phyloP scores from a whole-genome alignment of 2,113 vertebrate species.

The Sakesphorus luctuosus region DNA sequence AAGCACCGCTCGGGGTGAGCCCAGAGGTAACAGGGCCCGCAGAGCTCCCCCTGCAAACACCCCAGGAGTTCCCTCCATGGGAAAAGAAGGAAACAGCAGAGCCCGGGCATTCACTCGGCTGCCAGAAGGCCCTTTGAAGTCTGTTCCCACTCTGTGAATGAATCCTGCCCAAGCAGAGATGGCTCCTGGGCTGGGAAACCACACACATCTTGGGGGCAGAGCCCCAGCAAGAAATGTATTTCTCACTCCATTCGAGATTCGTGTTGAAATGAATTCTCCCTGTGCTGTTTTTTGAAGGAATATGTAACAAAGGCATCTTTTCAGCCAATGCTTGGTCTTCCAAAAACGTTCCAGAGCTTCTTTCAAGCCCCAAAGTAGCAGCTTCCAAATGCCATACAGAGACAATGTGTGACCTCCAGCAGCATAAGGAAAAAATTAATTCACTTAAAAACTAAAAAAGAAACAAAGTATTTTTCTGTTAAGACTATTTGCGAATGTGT shows the following conservation, averaged over 20 bases:
- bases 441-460: not conserved
- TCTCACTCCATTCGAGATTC: not conserved
- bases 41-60: not conserved
- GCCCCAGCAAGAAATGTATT: not conserved
- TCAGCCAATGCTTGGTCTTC: not conserved
- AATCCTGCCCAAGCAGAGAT: not conserved
- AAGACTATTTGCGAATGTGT: not conserved
- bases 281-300: not conserved
- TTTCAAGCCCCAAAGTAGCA: not conserved
- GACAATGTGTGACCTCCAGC: not conserved
- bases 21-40: not conserved
- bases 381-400: constrained; percentile 12
- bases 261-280: not conserved
- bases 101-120: not conserved
- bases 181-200: not conserved
- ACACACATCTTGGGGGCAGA: not conserved
- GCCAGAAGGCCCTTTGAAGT: not conserved
- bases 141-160: not conserved
- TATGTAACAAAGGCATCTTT: constrained; percentile 14
- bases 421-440: not conserved
- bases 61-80: not conserved
- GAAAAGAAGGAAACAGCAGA: not conserved
- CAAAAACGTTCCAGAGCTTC: not conserved
- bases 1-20: accelerated
- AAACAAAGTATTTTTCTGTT: not conserved